Base-by-base conservation (phyloP, 2,888 invertebrate genomes). In the Diabrotica balteata region DNA sequence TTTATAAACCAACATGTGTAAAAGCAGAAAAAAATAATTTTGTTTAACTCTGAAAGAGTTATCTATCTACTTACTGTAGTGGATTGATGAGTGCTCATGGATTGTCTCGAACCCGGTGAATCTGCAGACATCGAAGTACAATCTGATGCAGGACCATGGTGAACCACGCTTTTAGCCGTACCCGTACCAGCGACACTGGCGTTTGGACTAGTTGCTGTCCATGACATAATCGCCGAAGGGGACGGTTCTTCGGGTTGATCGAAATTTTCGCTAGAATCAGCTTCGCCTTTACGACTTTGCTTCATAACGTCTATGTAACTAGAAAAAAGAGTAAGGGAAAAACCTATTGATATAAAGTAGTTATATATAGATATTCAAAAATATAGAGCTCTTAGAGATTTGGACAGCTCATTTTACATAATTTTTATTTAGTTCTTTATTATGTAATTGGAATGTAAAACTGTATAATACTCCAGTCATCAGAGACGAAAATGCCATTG, bases 261-360 rank as follows among this genome's bases (percentile, higher is more conserved):
- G 52, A 64, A 62, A 43, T 42, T 55, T 17, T 59, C 61, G 0
- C 10, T 7, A 5, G 17, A 51, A 1, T 8, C 45, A 46, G 60
- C 79, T 7, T 80, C 79, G 45, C 84, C 83, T 78, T 86, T 85
- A 67, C 84, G 82, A 66, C 84, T 84, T 67, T 88, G 88, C 75
- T 90, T 91, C 63, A 90, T 86, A 6, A 93, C 90, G 77, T 94
- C 93, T 0, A 88, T 85, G 76, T 92, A 91, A 81, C 92, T 92
- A 77, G 17, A 84, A 84, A 64, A 62, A n/a, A n/a, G 1, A 42
- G 7, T 8, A 3, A 63, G 7, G 1, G 44, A 17, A 4, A 58
- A 45, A 58, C 2, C 2, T 9, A 43, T 5, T 10, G 8, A n/a
- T n/a, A n/a, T n/a, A n/a, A n/a, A n/a, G n/a, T n/a, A n/a, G n/a